Evolutionary conservation across 2,888 invertebrate genomes (phyloP).

Genomic region (Pristionchus fissidentatus): DNA sequence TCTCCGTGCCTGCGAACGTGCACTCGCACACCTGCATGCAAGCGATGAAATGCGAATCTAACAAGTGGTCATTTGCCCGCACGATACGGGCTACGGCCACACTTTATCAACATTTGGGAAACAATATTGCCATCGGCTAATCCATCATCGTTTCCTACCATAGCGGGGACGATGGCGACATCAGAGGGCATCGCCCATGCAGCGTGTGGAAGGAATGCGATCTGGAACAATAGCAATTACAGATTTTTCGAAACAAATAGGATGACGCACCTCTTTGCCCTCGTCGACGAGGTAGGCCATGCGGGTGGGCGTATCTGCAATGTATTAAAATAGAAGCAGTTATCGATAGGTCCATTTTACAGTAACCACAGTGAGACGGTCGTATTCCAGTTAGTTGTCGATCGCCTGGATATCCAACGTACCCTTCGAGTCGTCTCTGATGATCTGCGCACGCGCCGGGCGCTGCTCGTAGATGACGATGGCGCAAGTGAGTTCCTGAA

Average conservation of each 20-base stretch:
- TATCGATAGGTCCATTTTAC: background rate
- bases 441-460: background rate
- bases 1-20: constrained; percentile 8
- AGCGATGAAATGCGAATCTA: background rate
- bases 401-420: too few relatives aligned
- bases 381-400: too few relatives aligned
- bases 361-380: too few relatives aligned
- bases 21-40: constrained; percentile 45
- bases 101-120: background rate
- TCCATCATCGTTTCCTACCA: background rate
- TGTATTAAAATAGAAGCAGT: background rate
- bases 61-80: background rate
- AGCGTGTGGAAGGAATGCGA: constrained; percentile 30
- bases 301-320: background rate
- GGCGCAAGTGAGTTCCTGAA: constrained; percentile 1
- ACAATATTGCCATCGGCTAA: too few relatives aligned
- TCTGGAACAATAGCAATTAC: background rate
- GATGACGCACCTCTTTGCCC: background rate
- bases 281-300: constrained; percentile 40
- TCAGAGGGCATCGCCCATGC: constrained; percentile 41
- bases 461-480: constrained; percentile 33
- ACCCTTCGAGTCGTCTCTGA: background rate
- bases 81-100: background rate
- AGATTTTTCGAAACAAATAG: background rate
- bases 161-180: constrained; percentile 7